Conservation (phyloP, 2,113 vertebrate species). For the Bubo scandiacus region DNA sequence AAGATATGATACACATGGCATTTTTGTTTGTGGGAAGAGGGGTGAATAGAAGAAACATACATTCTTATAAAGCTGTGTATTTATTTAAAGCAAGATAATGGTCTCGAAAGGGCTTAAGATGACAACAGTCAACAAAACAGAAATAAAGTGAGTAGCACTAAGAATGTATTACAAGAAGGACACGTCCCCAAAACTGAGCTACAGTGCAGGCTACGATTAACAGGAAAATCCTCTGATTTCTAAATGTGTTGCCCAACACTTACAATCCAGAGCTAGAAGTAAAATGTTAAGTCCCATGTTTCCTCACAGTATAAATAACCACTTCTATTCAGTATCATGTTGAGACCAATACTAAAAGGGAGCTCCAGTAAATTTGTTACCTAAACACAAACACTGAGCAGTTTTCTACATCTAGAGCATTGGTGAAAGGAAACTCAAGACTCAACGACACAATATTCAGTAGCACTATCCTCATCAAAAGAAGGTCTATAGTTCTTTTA, state of each 20-base stretch:
- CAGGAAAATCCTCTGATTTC: background rate
- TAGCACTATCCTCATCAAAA: background rate
- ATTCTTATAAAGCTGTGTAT: background rate
- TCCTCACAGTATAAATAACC: background rate
- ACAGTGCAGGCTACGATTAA: background rate
- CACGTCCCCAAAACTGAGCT: background rate
- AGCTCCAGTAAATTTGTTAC: background rate
- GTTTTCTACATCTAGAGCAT: background rate
- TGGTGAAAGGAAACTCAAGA: background rate
- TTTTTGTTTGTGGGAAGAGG: background rate
- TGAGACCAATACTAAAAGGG: background rate
- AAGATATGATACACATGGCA: accelerated
- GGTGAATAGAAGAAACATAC: background rate
- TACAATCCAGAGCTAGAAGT: background rate
- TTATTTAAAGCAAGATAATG: background rate
- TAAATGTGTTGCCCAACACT: background rate
- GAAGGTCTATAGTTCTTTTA: background rate
- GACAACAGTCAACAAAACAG: background rate
- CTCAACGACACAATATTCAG: background rate
- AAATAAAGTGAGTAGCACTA: background rate
- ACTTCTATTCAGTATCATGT: background rate
- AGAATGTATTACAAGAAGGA: background rate
- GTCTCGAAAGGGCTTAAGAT: background rate
- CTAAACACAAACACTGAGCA: background rate
- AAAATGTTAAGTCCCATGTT: background rate